phyloP scores from a whole-genome alignment of 2,888 invertebrate genomes.

The Ceriagrion tenellum region DNA sequence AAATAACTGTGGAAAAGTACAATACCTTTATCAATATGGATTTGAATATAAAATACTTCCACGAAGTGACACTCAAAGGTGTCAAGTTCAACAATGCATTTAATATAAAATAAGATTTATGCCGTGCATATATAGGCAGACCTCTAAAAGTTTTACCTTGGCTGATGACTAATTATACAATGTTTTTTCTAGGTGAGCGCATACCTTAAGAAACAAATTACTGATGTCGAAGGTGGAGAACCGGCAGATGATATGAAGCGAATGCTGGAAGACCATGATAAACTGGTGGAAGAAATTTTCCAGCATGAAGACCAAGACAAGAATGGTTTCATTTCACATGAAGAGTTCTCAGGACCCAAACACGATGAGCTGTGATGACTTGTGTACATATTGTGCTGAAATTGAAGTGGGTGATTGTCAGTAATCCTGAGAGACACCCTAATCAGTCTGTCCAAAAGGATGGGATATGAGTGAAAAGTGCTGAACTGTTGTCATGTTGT shows the following conservation, averaged over 20 bases:
- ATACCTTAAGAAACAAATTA: slow-evolving; percentile 95
- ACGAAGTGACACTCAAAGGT: no score
- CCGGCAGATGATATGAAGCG: slow-evolving; percentile 88
- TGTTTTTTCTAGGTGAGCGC: slow-evolving; percentile 87
- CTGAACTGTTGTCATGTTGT: slow-evolving; percentile 28
- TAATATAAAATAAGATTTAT: no score
- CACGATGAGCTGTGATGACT: slow-evolving; percentile 94
- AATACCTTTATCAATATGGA: no score
- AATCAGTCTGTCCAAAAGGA: slow-evolving; percentile 26
- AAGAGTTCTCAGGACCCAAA: slow-evolving; percentile 98
- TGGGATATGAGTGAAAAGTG: slow-evolving; percentile 33
- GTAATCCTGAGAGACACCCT: slow-evolving; percentile 53
- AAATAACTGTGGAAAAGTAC: no score
- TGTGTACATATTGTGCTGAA: slow-evolving; percentile 57
- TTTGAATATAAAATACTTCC: no score
- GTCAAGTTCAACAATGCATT: no score
- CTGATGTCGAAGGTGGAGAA: slow-evolving; percentile 77
- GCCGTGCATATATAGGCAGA: no score
- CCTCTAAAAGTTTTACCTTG: neutral
- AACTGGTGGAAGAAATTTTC: slow-evolving; percentile 97
- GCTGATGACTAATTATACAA: neutral
- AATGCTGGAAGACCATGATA: slow-evolving; percentile 93
- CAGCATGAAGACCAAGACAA: slow-evolving; percentile 98
- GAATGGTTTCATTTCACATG: slow-evolving; percentile 96
- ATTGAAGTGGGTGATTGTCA: slow-evolving; percentile 53